Evolutionary conservation across 2,888 invertebrate genomes (phyloP), one percentile per base, ranked within the genome.

Genomic region (Pammene aurita): DNA sequence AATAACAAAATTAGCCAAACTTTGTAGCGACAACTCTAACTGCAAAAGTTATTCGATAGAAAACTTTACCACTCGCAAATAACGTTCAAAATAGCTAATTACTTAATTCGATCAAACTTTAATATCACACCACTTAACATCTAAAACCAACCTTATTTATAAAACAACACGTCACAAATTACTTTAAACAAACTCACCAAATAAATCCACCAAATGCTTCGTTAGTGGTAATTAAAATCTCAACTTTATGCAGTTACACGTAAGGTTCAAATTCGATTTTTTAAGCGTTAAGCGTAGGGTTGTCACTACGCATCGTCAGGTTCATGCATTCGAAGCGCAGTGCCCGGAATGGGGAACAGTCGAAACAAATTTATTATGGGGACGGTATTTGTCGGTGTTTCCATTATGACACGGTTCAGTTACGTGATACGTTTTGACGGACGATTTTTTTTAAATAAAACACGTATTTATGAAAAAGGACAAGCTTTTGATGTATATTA

Each of bases 361-460:
- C 63, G 63, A 63, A 63, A 63, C 63, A 44, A 63, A 63, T 63
- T 54, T 63, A 63, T 63, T 63, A 63, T 63, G 63, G 42, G 44
- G n/a, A n/a, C n/a, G n/a, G n/a, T n/a, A n/a, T n/a, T n/a, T n/a
- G n/a, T n/a, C 63, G 50, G 26, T 63, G 38, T n/a, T n/a, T 62
- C 61, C 61, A 50, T 62, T 62, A 18, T 35, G 6, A 10, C 38
- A 62, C 61, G 61, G 61, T 38, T 38, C 13, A 38, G 41, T 61
- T 41, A 18, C 50, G n/a, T 50, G 61, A 50, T 18, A 6, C 56
- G 16, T n/a, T 14, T 46, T 26, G n/a, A n/a, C n/a, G n/a, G n/a
- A n/a, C n/a, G n/a, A n/a, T n/a, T n/a, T n/a, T n/a, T n/a, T n/a
- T n/a, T n/a, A n/a, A n/a, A n/a, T n/a, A n/a, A n/a, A n/a, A n/a